Conservation (phyloP, 2,113 vertebrate species). For the Petrocephalus microphthalmus region DNA sequence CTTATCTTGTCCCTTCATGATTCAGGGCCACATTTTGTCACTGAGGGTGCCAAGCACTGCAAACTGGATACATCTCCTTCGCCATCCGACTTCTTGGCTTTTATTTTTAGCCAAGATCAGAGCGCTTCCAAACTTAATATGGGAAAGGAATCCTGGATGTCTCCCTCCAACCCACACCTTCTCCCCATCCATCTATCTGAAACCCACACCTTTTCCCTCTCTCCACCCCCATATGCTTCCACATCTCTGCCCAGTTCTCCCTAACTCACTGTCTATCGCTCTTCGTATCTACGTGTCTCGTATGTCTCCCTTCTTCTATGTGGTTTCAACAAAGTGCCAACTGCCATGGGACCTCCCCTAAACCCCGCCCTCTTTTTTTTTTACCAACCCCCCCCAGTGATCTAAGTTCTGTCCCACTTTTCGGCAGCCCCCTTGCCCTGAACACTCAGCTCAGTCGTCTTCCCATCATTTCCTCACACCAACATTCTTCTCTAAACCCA, state of each 20-base stretch:
- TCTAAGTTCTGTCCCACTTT: conserved; percentile 33
- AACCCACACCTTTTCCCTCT: neutral
- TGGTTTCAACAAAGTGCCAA: conserved; percentile 1
- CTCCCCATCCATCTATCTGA: conserved; percentile 18
- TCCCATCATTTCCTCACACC: conserved; percentile 35
- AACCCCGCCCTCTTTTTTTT: conserved; percentile 16
- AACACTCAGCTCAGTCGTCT: neutral
- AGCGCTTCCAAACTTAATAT: conserved; percentile 57
- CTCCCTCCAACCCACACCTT: neutral
- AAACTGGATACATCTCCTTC: conserved; percentile 55
- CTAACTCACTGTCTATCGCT: neutral
- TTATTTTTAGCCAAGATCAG: conserved; percentile 65
- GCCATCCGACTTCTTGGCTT: conserved; percentile 40
- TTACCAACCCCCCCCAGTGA: conserved; percentile 30
- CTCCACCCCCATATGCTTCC: neutral
- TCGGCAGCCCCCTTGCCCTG: conserved; percentile 13
- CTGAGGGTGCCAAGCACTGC: conserved; percentile 47
- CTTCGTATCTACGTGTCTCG: neutral
- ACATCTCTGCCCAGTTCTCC: neutral
- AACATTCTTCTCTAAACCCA: conserved; percentile 52
- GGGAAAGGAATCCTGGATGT: conserved; percentile 47
- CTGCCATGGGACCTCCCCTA: conserved; percentile 20
- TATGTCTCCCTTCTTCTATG: neutral
- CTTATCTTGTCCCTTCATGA: conserved; percentile 49
- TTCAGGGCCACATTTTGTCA: conserved; percentile 50